phyloP scores from a whole-genome alignment of 2,113 vertebrate species.

The Argyrosomus japonicus region DNA sequence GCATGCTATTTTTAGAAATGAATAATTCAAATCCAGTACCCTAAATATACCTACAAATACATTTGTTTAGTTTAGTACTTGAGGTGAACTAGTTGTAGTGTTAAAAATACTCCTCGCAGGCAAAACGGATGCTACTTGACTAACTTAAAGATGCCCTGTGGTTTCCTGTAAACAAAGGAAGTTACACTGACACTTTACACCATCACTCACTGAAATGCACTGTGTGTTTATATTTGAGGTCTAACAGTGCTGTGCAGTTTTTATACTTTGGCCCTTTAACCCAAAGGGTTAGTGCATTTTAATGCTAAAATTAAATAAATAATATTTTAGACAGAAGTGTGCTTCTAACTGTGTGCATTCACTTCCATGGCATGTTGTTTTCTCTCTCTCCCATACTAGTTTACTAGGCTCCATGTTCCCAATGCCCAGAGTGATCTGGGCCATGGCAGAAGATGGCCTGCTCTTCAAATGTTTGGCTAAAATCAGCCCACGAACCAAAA shows the following conservation, averaged over 20 bases:
- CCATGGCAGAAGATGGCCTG: slow-evolving; percentile 97
- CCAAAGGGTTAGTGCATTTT: too few relatives aligned
- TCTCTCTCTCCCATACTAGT: slow-evolving; percentile 76
- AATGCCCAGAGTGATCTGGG: slow-evolving; percentile 96
- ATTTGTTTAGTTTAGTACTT: background rate
- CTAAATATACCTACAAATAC: background rate
- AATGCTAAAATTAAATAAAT: background rate
- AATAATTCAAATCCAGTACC: slow-evolving; percentile 3
- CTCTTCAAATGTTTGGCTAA: slow-evolving; percentile 93
- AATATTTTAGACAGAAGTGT: background rate
- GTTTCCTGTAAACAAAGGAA: too few relatives aligned
- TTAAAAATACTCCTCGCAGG: background rate
- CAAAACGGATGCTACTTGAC: background rate
- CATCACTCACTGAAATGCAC: too few relatives aligned
- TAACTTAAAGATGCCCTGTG: background rate
- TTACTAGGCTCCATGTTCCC: slow-evolving; percentile 97
- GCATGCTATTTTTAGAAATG: background rate
- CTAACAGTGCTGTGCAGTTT: background rate
- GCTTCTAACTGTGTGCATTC: slow-evolving; percentile 45
- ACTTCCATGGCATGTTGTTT: slow-evolving; percentile 53
- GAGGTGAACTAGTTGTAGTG: background rate
- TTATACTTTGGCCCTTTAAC: background rate
- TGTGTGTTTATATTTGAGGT: too few relatives aligned
- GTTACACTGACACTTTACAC: too few relatives aligned
- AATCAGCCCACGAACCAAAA: slow-evolving; percentile 90